Evolutionary conservation across 2,113 vertebrate genomes (phyloP), one percentile per base, ranked within the genome.

Genomic region (Merops nubicus): DNA sequence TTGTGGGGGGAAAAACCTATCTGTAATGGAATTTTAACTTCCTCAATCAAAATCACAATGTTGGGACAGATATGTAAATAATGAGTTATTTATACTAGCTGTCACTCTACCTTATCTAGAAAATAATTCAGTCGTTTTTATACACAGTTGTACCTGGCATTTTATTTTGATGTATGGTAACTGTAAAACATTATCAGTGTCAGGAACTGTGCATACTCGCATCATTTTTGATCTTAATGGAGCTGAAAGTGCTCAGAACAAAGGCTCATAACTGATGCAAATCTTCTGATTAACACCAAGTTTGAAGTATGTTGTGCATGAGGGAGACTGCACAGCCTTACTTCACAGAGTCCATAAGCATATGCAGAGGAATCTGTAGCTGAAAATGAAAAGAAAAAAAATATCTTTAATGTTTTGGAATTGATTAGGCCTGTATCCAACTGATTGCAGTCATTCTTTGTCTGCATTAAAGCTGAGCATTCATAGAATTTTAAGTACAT

Each of bases 81-180:
- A 93, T 45, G 53, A 92, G 81, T 88, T 96, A 93, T 90, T 96
- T 96, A 70, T 80, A 79, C 23, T 64, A 82, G 34, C 81, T 97
- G 95, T 96, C 97, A 94, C 31, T 97, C 69, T 69, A 36, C 50
- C 68, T 82, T 96, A 93, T 95, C 92, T 85, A 88, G 62, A 84
- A 94, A 95, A 90, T 90, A 96, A 94, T 96, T 95, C 67, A 72
- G 60, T 80, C 59, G 77, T 85, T 96, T 48, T 91, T 85, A 57
- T 11, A 81, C 7, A 48, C 87, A 86, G 33, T 92, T 54, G 62
- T 95, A 28, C 38, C 65, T 93, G 59, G 62, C 64, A 29, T 57
- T 31, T 31, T 92, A 28, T 96, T 93, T 88, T 94, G 91, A 96
- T 96, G 79, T 77, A 86, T 87, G 84, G 87, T 96, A 96, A 92